These are phyloP conservation scores for Aphyosemion australe DNA, from an alignment of 2,113 vertebrate genomes.

Conservation along the genomic window DNA sequence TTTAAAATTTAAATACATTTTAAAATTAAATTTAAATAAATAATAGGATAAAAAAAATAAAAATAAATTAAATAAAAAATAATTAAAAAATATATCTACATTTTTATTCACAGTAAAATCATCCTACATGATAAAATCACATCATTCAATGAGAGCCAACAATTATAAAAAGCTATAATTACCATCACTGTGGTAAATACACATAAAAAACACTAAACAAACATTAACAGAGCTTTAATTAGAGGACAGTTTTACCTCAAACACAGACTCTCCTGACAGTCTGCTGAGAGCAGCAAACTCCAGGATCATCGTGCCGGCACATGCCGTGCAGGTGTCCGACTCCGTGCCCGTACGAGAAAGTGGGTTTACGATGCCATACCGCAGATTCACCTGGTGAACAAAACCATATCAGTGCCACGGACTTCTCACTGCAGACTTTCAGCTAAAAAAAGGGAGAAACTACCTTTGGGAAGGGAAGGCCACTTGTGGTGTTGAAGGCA, in stretches of 20 bases:
- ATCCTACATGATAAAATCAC: no score
- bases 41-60: no score
- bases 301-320: slow-evolving; percentile 96
- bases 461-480: slow-evolving; percentile 97
- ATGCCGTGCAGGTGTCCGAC: slow-evolving; percentile 97
- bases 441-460: slow-evolving; percentile 28
- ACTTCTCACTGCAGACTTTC: neutral
- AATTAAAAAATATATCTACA: no score
- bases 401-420: neutral
- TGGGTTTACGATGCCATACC: slow-evolving; percentile 90
- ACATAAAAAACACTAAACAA: neutral
- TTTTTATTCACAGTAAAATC: no score
- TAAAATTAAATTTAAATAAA: no score
- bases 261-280: slow-evolving; percentile 91
- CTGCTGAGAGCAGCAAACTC: slow-evolving; percentile 98
- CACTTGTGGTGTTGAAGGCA: slow-evolving; percentile 98
- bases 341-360: slow-evolving; percentile 90
- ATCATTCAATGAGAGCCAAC: no score
- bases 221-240: neutral
- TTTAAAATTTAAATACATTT: no score
- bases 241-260: slow-evolving; percentile 84
- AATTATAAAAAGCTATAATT: neutral
- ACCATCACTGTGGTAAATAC: neutral
- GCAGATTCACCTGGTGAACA: slow-evolving; percentile 89
- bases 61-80: no score